Evolutionary conservation across 1,140 invertebrate species (phyloP), one percentile per base, ranked within the genome.

Genomic region (Vanessa atalanta): DNA sequence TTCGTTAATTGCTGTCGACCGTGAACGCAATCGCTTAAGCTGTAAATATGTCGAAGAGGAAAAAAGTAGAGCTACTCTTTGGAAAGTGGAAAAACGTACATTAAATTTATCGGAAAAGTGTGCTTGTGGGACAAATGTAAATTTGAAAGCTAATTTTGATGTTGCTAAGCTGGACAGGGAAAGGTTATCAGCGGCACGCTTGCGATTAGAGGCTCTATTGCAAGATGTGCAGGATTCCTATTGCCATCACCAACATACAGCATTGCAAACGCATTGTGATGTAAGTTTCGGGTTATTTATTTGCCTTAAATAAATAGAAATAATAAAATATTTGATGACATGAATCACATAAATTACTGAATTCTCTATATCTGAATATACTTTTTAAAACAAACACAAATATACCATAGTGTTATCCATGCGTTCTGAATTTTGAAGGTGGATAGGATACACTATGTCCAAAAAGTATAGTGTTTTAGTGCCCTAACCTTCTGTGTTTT

Each of bases 231-330:
- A 88, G 65, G 87, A 90, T 11, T 86, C 86, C 0, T 92, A 89
- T 73, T 92, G 90, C 70, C 85, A 89, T 76, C 82, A 91, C 70
- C 88, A 89, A 57, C 86, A 91, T 76, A 80, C 80, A 9, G 87
- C 88, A 12, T 66, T 91, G 47, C 78, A 89, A 55, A 80, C 90
- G 47, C 79, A 88, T 77, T 88, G 73, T 81, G 85, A 90, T 83
- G 90, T 91, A 66, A 74, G 73, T 74, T 67, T 50, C 64, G 69
- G 16, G 48, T 60, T 57, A 43, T 5, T 6, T 37, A 51, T 55
- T n/a, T 47, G 2, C 3, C 14, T 47, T 11, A 57, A 48, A 48
- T 48, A 48, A 48, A 48, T 13, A 13, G 3, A 4, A 48, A 48
- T 48, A 48, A 48, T 48, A 9, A 48, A 2, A 48, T 13, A 48